Conservation (phyloP, 2,113 vertebrate species). For the Lophius piscatorius region DNA sequence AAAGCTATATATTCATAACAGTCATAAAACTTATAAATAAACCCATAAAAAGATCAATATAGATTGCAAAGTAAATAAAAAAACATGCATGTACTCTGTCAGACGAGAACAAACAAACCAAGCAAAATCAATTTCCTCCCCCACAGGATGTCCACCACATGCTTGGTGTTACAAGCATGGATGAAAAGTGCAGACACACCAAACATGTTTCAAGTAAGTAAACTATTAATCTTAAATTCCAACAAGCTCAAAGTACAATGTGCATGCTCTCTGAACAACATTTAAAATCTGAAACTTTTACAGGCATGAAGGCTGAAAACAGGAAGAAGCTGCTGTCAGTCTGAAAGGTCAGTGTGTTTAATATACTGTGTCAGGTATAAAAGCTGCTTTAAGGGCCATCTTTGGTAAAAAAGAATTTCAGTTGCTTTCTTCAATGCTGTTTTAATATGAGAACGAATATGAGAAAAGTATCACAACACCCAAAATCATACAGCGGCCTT, state of each 20-base stretch:
- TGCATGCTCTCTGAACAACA: slow-evolving; percentile 23
- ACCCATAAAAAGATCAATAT: slow-evolving; percentile 40
- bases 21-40: slow-evolving; percentile 40
- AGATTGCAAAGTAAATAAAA: slow-evolving; percentile 32
- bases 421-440: slow-evolving; percentile 1
- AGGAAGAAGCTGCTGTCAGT: slow-evolving; percentile 36
- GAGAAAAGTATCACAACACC: slow-evolving; percentile 7
- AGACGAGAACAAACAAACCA: slow-evolving; percentile 51
- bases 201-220: slow-evolving; percentile 33
- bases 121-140: slow-evolving; percentile 63
- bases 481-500: slow-evolving; percentile 45
- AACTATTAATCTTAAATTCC: slow-evolving; percentile 40
- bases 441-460: slow-evolving; percentile 25
- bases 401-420: slow-evolving; percentile 9
- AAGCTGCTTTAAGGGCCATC: not conserved
- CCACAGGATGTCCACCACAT: slow-evolving; percentile 57
- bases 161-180: slow-evolving; percentile 40
- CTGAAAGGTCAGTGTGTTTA: slow-evolving; percentile 16
- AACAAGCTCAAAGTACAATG: slow-evolving; percentile 13
- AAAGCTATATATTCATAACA: slow-evolving; percentile 30
- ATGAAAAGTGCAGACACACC: slow-evolving; percentile 59
- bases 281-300: slow-evolving; percentile 23
- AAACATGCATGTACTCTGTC: slow-evolving; percentile 20
- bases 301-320: slow-evolving; percentile 27
- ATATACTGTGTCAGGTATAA: not conserved